Conservation (phyloP, 2,888 invertebrate species). For the Rhagonycha lutea region DNA sequence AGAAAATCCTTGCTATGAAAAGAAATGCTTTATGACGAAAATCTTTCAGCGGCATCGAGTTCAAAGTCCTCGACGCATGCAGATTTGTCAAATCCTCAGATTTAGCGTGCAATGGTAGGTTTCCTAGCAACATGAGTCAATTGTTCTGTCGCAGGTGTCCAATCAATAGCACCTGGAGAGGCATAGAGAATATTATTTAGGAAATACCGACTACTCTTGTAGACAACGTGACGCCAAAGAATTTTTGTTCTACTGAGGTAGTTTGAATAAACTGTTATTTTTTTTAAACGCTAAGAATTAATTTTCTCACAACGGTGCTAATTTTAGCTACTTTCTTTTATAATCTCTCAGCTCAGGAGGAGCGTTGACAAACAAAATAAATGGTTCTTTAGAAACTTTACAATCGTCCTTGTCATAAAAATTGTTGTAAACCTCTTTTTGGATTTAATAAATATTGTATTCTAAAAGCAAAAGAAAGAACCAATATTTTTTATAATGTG, state of each 20-base stretch:
- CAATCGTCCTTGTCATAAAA: neutral
- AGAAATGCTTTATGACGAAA: slow-evolving; percentile 29
- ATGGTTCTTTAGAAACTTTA: neutral
- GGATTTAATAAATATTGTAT: neutral
- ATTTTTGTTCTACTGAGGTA: neutral
- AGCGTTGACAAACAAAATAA: neutral
- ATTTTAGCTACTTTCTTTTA: neutral
- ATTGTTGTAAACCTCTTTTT: neutral
- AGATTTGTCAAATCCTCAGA: slow-evolving; percentile 54
- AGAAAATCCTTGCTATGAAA: slow-evolving; percentile 27
- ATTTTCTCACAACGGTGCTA: neutral
- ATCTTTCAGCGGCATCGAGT: slow-evolving; percentile 30
- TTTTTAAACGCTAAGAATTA: neutral
- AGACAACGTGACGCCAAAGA: slow-evolving; percentile 48
- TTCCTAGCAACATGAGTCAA: slow-evolving; percentile 53
- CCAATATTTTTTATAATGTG: slow-evolving; percentile 25
- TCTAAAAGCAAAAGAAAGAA: neutral
- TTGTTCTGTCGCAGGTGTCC: slow-evolving; percentile 56
- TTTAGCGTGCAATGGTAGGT: slow-evolving; percentile 53
- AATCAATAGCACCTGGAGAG: slow-evolving; percentile 55
- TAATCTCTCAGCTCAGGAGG: neutral
- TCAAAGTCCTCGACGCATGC: slow-evolving; percentile 49
- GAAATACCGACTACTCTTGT: slow-evolving; percentile 43
- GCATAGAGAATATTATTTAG: slow-evolving; percentile 45
- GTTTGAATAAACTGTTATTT: neutral